phyloP scores from a whole-genome alignment of 2,797 vertebrate species.

The Moxostoma hubbsi region DNA sequence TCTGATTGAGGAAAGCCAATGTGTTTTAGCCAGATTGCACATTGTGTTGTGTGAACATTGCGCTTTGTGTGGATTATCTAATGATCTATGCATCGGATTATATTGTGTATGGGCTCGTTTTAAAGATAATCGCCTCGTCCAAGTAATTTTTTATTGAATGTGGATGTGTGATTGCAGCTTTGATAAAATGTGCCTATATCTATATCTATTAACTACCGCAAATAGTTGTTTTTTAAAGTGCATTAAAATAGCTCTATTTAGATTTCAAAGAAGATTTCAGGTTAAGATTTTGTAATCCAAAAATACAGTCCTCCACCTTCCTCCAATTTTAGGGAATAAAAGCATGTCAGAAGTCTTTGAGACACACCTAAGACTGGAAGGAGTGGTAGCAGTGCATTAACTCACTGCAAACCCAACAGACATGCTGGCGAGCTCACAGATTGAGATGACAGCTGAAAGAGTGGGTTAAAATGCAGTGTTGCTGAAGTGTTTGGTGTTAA shows the following conservation, averaged over 20 bases:
- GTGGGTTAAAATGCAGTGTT: conserved; percentile 56
- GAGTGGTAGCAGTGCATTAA: conserved; percentile 16
- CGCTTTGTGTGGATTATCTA: too few relatives aligned
- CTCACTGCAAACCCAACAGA: conserved; percentile 48
- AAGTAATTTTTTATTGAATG: too few relatives aligned
- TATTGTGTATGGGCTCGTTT: too few relatives aligned
- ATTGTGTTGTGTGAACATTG: too few relatives aligned
- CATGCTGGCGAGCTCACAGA: conserved; percentile 48
- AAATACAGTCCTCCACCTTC: not conserved
- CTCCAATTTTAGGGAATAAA: not conserved
- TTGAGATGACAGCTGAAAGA: conserved; percentile 51
- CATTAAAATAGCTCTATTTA: not conserved
- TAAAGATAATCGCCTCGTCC: too few relatives aligned
- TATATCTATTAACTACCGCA: too few relatives aligned
- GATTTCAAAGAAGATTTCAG: not conserved
- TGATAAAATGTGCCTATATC: too few relatives aligned
- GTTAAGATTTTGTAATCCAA: not conserved
- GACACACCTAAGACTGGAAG: conserved; percentile 7
- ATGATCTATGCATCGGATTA: too few relatives aligned
- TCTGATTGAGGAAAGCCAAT: too few relatives aligned
- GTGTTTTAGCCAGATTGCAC: too few relatives aligned
- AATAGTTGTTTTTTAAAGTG: too few relatives aligned
- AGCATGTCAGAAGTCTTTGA: not conserved
- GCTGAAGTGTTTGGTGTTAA: conserved; percentile 51
- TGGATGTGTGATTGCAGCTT: too few relatives aligned